Evolutionary conservation across 2,113 vertebrate genomes (phyloP).

Genomic region (Mastomys natalensis): DNA sequence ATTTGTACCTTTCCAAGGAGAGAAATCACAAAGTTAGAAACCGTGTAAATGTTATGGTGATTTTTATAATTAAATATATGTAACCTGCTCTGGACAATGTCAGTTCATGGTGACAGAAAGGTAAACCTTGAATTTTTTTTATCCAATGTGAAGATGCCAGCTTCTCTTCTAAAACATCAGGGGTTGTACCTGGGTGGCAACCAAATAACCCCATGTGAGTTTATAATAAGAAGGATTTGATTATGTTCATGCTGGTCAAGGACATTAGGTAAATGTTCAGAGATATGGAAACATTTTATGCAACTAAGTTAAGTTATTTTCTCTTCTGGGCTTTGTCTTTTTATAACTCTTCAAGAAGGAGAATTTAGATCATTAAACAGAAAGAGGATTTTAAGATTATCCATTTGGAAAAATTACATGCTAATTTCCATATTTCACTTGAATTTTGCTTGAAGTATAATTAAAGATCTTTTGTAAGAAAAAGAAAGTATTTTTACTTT

Average conservation of each 20-base stretch:
- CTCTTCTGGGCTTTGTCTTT: neutral
- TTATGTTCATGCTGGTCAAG: neutral
- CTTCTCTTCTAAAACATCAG: neutral
- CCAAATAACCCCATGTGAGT: neutral
- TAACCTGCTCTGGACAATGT: neutral
- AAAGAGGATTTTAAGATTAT: slow-evolving; percentile 46
- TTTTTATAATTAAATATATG: neutral
- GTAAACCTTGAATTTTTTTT: neutral
- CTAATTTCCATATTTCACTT: slow-evolving; percentile 55
- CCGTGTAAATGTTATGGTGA: too few relatives aligned
- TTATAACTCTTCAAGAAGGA: slow-evolving; percentile 26
- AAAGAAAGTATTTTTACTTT: slow-evolving; percentile 53
- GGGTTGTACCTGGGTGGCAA: neutral
- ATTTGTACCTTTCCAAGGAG: neutral
- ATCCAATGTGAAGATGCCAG: neutral
- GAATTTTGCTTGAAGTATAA: slow-evolving; percentile 61
- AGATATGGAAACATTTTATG: neutral
- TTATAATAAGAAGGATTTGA: neutral
- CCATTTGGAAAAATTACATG: slow-evolving; percentile 27
- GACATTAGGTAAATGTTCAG: neutral
- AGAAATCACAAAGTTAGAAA: neutral
- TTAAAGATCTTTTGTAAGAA: slow-evolving; percentile 33
- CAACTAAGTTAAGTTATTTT: neutral
- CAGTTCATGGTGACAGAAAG: neutral
- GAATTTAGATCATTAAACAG: slow-evolving; percentile 20